Evolutionary conservation across 2,888 invertebrate genomes (phyloP), one percentile per base, ranked within the genome.

Genomic region (Orthonevra nobilis): DNA sequence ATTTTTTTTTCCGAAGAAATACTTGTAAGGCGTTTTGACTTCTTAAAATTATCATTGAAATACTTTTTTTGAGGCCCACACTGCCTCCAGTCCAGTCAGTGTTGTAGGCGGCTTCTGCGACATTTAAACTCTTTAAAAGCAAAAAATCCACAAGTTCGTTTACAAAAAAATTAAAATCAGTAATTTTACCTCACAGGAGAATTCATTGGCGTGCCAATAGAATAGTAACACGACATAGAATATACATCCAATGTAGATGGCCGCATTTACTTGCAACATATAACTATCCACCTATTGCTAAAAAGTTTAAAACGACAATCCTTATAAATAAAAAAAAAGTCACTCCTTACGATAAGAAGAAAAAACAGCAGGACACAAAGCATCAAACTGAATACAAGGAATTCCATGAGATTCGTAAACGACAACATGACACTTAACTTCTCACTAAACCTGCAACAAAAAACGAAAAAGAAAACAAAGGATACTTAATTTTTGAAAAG

Each of bases 131-230:
- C 83, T 83, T 15, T 19, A 20, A 56, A 40, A 23, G 23, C 5
- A 23, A 23, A 23, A 4, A 23, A n/a, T n/a, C n/a, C n/a, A n/a
- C n/a, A n/a, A n/a, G n/a, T n/a, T n/a, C n/a, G n/a, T n/a, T n/a
- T n/a, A n/a, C n/a, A n/a, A 23, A 23, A 23, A 23, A 23, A 23
- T 23, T 23, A 23, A 23, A 5, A 23, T 23, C 23, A 4, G 23
- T 23, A 23, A 5, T 14, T 19, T 54, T 46, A 83, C 84, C 82
- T 84, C 82, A 10, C 52, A 63, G 0, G 82, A 69, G 58, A 84
- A 82, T 60, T 83, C 82, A 74, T 84, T 83, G 3, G 84, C 77
- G 63, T 81, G 81, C 82, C 83, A 84, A 52, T 84, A 84, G 4
- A 81, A 61, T 6, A 84, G 61, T 19, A 81, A 69, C 1, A 83